Evolutionary conservation across 2,888 invertebrate species (phyloP).

Genomic region (Sialis lutaria): DNA sequence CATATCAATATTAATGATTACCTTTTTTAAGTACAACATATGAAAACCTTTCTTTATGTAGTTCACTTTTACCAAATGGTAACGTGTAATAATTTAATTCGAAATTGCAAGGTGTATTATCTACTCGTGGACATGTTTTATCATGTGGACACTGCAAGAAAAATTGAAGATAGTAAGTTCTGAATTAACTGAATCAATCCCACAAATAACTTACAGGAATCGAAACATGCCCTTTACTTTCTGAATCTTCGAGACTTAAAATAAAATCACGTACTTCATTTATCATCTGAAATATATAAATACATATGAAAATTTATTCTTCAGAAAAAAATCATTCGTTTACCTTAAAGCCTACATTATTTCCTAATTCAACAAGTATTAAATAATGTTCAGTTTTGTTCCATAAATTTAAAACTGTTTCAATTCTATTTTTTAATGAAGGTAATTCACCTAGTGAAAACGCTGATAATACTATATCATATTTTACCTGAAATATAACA

Average conservation of each 20-base stretch:
- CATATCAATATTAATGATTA: constrained; percentile 12
- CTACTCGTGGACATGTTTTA: constrained; percentile 53
- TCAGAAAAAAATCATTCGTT: not conserved
- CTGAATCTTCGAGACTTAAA: constrained; percentile 30
- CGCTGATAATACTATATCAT: constrained; percentile 66
- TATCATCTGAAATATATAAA: constrained; percentile 29
- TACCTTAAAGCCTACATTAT: constrained; percentile 60
- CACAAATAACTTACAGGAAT: constrained; percentile 44
- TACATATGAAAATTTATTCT: not conserved
- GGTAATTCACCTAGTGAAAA: constrained; percentile 70
- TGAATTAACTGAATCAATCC: constrained; percentile 5
- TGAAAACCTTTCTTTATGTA: constrained; percentile 43
- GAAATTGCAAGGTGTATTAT: constrained; percentile 66
- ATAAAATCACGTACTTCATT: constrained; percentile 75
- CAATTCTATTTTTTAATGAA: constrained; percentile 41
- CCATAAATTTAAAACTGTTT: constrained; percentile 65
- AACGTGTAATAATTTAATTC: constrained; percentile 40
- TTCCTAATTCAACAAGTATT: constrained; percentile 71
- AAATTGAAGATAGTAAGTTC: constrained; percentile 4
- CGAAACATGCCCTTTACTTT: constrained; percentile 41
- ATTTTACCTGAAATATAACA: constrained; percentile 34
- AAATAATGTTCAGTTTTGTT: constrained; percentile 67
- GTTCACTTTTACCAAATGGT: constrained; percentile 27
- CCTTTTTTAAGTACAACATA: constrained; percentile 76
- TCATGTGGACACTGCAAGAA: constrained; percentile 68